These are phyloP conservation scores for Campylomormyrus numenius DNA, from an alignment of 2,113 vertebrate species.

Conservation along the genomic window DNA sequence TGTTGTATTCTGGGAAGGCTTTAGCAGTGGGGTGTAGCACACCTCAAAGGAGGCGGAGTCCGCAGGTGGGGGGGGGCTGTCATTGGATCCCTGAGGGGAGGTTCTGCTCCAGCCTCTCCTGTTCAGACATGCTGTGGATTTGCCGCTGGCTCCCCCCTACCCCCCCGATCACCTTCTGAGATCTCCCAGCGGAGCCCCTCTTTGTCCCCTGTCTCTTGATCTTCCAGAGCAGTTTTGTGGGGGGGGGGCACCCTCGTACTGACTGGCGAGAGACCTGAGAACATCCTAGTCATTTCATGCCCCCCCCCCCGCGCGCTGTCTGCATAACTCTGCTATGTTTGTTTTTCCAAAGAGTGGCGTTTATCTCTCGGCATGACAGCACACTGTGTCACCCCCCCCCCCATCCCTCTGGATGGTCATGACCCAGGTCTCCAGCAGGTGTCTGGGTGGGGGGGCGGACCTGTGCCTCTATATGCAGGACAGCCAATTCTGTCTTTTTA, in stretches of 20 bases:
- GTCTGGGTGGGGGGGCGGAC: neutral
- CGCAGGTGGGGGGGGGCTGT: neutral
- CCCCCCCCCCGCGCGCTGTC: neutral
- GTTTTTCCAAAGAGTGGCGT: neutral
- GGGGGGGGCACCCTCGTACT: constrained; percentile 16
- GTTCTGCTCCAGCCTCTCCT: neutral
- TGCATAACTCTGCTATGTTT: neutral
- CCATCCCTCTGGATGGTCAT: neutral
- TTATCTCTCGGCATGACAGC: neutral
- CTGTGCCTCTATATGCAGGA: neutral
- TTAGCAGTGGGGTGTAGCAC: neutral
- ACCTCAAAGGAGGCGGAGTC: neutral
- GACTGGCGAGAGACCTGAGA: constrained; percentile 23
- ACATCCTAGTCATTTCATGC: constrained; percentile 37
- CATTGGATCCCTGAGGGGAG: neutral
- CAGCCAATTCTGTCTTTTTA: neutral
- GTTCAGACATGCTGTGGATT: neutral
- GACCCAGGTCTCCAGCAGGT: neutral
- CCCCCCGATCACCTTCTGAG: neutral
- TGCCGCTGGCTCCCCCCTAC: neutral
- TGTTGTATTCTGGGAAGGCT: constrained; percentile 11
- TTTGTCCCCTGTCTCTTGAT: neutral
- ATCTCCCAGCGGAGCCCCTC: neutral
- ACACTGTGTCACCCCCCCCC: neutral
- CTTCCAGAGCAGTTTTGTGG: neutral